These are phyloP conservation scores for Paratrypauchen microcephalus DNA, from an alignment of 2,797 vertebrate species.

Conservation along the genomic window DNA sequence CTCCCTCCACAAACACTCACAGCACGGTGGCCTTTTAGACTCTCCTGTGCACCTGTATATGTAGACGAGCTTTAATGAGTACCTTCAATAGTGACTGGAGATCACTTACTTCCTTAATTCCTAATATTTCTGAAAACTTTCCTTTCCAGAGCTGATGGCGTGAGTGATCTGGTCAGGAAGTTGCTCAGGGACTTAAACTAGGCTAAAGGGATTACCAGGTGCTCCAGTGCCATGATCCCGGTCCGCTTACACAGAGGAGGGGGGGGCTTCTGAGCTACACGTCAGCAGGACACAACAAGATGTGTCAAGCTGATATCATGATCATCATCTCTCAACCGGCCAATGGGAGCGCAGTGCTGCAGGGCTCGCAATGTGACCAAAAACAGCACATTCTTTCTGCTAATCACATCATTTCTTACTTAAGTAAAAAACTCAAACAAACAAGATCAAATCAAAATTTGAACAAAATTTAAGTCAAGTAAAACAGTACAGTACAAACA, in stretches of 20 bases:
- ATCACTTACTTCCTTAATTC: not conserved
- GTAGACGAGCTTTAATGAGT: not conserved
- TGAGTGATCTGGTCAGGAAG: conserved; percentile 30
- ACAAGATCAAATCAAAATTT: not conserved
- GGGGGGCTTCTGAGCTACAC: conserved; percentile 34
- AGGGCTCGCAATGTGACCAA: conserved; percentile 16
- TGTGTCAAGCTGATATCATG: conserved; percentile 43
- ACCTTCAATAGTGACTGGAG: not conserved
- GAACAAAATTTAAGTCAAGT: no score
- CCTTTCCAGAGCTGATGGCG: conserved; percentile 12
- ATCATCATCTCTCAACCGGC: conserved; percentile 27
- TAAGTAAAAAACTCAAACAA: not conserved
- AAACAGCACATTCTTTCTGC: not conserved
- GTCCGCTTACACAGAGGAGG: conserved; percentile 50
- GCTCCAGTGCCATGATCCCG: conserved; percentile 37
- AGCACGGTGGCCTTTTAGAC: not conserved
- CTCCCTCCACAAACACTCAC: not conserved
- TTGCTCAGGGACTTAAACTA: conserved; percentile 43
- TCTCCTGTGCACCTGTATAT: not conserved
- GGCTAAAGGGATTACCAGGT: conserved; percentile 74
- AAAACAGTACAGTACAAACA: no score
- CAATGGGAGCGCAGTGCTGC: conserved; percentile 20
- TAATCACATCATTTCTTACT: not conserved
- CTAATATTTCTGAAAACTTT: not conserved
- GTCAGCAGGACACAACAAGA: conserved; percentile 17